Evolutionary conservation across 2,888 invertebrate genomes (phyloP), one percentile per base, ranked within the genome.

Genomic region (Neuroscelio doddi): DNA sequence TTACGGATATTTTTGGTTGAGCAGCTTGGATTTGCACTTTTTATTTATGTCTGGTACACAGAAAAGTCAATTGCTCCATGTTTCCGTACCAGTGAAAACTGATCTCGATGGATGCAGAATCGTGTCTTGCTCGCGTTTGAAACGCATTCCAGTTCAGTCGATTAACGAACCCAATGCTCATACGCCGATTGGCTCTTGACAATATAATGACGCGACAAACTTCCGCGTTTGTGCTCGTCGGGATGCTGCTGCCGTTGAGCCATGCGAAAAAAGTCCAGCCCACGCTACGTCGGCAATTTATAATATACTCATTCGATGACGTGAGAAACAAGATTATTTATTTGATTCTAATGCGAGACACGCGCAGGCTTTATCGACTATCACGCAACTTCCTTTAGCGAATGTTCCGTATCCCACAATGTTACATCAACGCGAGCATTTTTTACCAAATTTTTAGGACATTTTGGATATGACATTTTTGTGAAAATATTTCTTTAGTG

Each of bases 151-250:
- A 34, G 21, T 34, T 1, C 14, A 34, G 8, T 36, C 34, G 34
- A 47, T 47, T 47, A 34, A 47, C 27, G 32, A 46, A 46, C 32
- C 21, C 15, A 9, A 26, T 42, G 42, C 26, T 10, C 44, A 15
- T 44, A 16, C 24, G 27, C 29, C 44, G 42, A 42, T 36, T 36
- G 36, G 36, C 32, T 32, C 32, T 32, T 12, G 14, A 42, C 42
- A 26, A 42, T 24, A 42, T 42, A 42, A 42, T 9, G 36, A 42
- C 21, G 41, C 41, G 41, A 10, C 5, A 1, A 9, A 26, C 44
- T 44, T 44, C 44, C 44, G 44, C 44, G 44, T 29, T 27, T 4
- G 39, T n/a, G n/a, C n/a, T 39, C 39, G n/a, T 17, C 12, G 17
- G n/a, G n/a, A n/a, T n/a, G n/a, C n/a, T n/a, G n/a, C n/a, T n/a